Evolutionary conservation across 2,888 invertebrate species (phyloP).

Genomic region (Microctonus brassicae): DNA sequence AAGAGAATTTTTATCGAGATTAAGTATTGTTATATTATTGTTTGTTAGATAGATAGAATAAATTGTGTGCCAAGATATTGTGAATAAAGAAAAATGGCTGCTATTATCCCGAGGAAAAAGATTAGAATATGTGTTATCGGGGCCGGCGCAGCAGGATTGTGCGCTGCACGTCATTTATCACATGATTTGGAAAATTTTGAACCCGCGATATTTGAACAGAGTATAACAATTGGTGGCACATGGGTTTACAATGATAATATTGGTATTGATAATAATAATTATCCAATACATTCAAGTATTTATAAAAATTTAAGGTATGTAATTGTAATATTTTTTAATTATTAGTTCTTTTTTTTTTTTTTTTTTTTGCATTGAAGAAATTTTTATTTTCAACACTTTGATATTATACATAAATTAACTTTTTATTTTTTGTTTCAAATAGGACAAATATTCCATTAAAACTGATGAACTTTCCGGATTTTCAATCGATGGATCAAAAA

Average conservation of each 20-base stretch:
- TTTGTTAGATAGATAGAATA: too few relatives aligned
- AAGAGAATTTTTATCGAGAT: too few relatives aligned
- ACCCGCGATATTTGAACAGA: slow-evolving; percentile 79
- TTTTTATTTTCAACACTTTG: too few relatives aligned
- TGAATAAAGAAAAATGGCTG: background rate
- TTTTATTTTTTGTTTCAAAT: too few relatives aligned
- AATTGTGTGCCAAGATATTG: too few relatives aligned
- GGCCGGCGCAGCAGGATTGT: slow-evolving; percentile 82
- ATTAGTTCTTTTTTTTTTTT: too few relatives aligned
- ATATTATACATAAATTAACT: background rate
- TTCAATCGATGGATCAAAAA: slow-evolving; percentile 72
- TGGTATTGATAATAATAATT: slow-evolving; percentile 76
- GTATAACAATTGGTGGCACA: slow-evolving; percentile 80
- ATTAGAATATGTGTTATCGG: slow-evolving; percentile 78
- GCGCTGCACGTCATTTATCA: slow-evolving; percentile 75
- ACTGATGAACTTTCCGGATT: slow-evolving; percentile 84
- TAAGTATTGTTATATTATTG: too few relatives aligned
- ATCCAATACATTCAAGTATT: slow-evolving; percentile 84
- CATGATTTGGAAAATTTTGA: slow-evolving; percentile 70
- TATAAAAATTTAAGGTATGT: slow-evolving; percentile 80
- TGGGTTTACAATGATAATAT: slow-evolving; percentile 82
- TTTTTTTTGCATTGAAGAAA: too few relatives aligned
- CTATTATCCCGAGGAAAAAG: background rate
- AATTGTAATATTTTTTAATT: too few relatives aligned
- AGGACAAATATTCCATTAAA: slow-evolving; percentile 86